Evolutionary conservation across 2,797 vertebrate genomes (phyloP).

Genomic region (Alca torda): DNA sequence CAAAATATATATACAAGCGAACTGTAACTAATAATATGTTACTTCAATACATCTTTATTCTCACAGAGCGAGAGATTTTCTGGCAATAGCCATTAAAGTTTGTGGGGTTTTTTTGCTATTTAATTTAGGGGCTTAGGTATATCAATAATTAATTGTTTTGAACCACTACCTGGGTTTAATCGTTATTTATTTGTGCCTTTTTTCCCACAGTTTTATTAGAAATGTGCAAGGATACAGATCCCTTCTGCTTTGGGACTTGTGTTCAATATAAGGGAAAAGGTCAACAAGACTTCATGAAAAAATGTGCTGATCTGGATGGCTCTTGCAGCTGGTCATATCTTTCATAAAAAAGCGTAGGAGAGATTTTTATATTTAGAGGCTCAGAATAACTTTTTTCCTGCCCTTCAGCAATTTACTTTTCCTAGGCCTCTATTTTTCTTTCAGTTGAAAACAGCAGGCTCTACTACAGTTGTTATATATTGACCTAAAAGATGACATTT

Average conservation of each 20-base stretch:
- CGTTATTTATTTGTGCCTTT: background rate
- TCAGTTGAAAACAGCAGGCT: background rate
- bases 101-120: background rate
- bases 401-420: conserved; percentile 1
- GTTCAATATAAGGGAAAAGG: background rate
- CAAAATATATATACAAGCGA: background rate
- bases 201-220: background rate
- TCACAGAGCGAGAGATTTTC: background rate
- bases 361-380: conserved; percentile 28
- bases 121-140: background rate
- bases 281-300: conserved; percentile 28
- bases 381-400: background rate
- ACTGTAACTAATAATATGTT: background rate
- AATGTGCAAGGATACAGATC: background rate
- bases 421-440: background rate
- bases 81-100: background rate
- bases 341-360: background rate
- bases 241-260: background rate
- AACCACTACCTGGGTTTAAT: background rate
- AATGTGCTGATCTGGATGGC: conserved; percentile 13
- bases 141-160: background rate
- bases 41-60: background rate
- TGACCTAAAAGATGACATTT: background rate
- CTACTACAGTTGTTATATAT: background rate
- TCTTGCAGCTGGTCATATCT: background rate